Evolutionary conservation across 2,113 vertebrate genomes (phyloP), one percentile per base, ranked within the genome.

Genomic region (Lampris incognitus): DNA sequence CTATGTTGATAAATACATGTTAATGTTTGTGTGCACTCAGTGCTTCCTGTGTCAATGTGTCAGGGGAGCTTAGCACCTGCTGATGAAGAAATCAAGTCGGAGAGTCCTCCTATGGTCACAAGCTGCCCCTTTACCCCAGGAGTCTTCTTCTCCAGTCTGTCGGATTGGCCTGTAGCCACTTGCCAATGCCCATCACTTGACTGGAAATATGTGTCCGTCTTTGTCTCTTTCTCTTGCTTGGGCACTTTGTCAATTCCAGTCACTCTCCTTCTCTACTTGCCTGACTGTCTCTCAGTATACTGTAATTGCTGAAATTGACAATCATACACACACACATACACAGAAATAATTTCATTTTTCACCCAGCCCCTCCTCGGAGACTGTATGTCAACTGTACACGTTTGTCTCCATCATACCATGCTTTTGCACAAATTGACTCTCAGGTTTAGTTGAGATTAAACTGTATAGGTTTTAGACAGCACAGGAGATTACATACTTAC

Each of bases 31-130:
- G 58, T 77, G 82, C 70, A 63, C 73, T 76, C 66, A 69, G 59
- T 73, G 59, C 58, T 71, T 73, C 56, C 58, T 76, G 82, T 72
- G 76, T 85, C 62, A 61, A 57, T 76, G 71, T 89, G 83, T 79
- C 81, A 78, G 77, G 84, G 80, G 87, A 81, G 78, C 52, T 66
- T 86, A 82, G 67, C 87, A 83, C 92, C 91, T 74, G 80, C 92
- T 91, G 94, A 92, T 94, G 89, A 91, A 94, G 93, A 93, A 92
- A 93, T 93, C 91, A 92, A 91, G 90, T 90, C 82, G 66, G 82
- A 66, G 79, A 85, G 78, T 87, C 77, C 70, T 84, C 91, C 86
- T 40, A 67, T 44, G 77, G 88, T 85, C 78, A 81, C 93, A 94
- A 94, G 92, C 94, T 94, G 93, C 93, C 91, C 89, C 88, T 72